Evolutionary conservation across 2,113 vertebrate genomes (phyloP), one percentile per base, ranked within the genome.

Genomic region (Nothobranchius kuhntae): DNA sequence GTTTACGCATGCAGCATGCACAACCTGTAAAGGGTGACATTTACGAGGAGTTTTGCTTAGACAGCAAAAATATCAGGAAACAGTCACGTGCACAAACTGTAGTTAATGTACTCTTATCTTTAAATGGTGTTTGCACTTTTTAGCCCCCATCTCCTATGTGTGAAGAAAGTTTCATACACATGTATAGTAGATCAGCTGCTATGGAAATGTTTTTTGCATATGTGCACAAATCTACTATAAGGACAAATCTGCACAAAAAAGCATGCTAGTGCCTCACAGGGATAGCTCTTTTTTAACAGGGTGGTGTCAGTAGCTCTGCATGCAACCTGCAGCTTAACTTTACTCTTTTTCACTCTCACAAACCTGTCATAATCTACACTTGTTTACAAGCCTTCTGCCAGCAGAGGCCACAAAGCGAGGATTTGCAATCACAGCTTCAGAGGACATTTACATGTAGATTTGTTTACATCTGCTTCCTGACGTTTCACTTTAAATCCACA

Each of bases 21-120:
- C 55, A 83, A 80, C 74, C 78, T 69, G 68, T 57, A 78, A 36
- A 24, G 2, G 17, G 21, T 47, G 55, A 65, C 71, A 72, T 78
- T 65, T 62, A 55, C 42, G 5, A 30, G 24, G 17, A 35, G 67
- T 66, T 77, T 68, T 66, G 72, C 61, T 72, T 45, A 67, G 13
- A 50, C 48, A 13, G 60, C 56, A 76, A 40, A 74, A 9, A 64
- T 36, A 53, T 48, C 26, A 15, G 12, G 10, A 15, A 21, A 24
- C 45, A 48, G 45, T 48, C 26, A 40, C 38, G 38, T 40, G 38
- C 59, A 61, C 46, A 51, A 62, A 62, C 60, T 35, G 8, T 53
- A 30, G 17, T 50, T 30, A 30, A 13, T 13, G 46, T 13, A n/a
- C 9, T 45, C 6, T 21, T 55, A 36, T 36, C 11, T 45, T n/a